These are phyloP conservation scores for Priocnemis perturbator DNA, from an alignment of 2,888 invertebrate species.

Conservation along the genomic window DNA sequence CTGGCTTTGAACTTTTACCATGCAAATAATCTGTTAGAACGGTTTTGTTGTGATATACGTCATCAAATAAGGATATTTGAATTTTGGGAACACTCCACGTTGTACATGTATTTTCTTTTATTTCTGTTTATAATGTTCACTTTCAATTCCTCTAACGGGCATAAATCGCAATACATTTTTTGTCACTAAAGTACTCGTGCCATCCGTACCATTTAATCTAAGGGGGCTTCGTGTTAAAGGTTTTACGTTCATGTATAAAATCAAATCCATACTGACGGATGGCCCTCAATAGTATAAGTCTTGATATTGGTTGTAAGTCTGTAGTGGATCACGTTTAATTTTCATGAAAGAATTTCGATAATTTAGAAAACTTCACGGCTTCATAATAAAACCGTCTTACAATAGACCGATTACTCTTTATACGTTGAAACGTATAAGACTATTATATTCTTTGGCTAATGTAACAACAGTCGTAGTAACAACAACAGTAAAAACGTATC, in stretches of 20 bases:
- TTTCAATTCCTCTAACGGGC: conserved; percentile 14
- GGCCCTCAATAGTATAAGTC: neutral
- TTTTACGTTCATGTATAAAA: neutral
- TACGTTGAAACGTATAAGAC: conserved; percentile 8
- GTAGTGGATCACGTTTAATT: conserved; percentile 4
- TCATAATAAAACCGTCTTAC: neutral
- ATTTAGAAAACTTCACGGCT: conserved; percentile 20
- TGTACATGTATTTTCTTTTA: conserved; percentile 15
- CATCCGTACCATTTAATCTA: no score
- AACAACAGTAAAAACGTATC: conserved; percentile 45
- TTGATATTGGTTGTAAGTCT: no score
- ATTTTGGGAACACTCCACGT: neutral
- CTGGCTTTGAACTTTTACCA: no score
- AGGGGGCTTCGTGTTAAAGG: no score
- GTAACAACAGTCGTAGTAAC: conserved; percentile 37
- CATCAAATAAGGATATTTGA: neutral
- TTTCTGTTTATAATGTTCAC: conserved; percentile 6
- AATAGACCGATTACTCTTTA: conserved; percentile 30
- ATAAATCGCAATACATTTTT: neutral
- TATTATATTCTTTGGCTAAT: conserved; percentile 47
- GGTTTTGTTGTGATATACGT: no score
- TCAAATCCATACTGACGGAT: neutral
- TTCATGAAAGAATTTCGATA: conserved; percentile 9
- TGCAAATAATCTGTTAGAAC: no score
- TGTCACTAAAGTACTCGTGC: no score